Evolutionary conservation across 2,113 vertebrate species (phyloP).

Genomic region (Struthidea cinerea): DNA sequence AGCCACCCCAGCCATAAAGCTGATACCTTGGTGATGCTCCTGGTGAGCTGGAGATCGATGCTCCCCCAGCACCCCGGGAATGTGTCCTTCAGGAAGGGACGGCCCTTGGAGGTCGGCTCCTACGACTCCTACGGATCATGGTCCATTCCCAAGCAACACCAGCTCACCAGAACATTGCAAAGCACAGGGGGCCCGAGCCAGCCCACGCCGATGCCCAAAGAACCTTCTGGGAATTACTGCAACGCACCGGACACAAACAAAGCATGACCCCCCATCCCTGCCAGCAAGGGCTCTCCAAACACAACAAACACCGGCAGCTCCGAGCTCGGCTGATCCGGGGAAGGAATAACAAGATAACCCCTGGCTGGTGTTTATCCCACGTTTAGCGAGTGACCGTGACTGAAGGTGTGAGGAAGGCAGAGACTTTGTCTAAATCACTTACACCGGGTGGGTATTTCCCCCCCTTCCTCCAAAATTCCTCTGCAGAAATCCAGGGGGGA

Average conservation of each 20-base stretch:
- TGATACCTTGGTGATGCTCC: fast-evolving
- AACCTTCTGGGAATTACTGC: not conserved
- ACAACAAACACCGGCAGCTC: not conserved
- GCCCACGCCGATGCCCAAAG: not conserved
- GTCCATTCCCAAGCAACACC: not conserved
- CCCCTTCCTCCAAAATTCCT: not conserved
- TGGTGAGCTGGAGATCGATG: not conserved
- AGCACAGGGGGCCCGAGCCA: fast-evolving
- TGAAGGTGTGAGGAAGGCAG: not conserved
- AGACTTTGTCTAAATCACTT: not conserved
- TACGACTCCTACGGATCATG: not conserved
- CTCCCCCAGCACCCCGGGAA: not conserved
- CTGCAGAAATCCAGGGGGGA: not conserved
- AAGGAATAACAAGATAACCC: not conserved
- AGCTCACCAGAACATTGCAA: fast-evolving
- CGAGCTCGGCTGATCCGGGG: fast-evolving
- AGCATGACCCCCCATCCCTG: fast-evolving
- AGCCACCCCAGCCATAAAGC: fast-evolving
- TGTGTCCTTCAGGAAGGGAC: fast-evolving
- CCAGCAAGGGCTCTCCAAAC: not conserved
- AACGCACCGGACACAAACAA: fast-evolving
- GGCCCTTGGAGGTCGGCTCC: fast-evolving
- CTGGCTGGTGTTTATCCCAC: not conserved
- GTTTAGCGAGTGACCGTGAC: fast-evolving
- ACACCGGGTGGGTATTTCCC: fast-evolving